These are phyloP conservation scores for Urocolius indicus DNA, from an alignment of 2,113 vertebrate genomes.

Conservation along the genomic window DNA sequence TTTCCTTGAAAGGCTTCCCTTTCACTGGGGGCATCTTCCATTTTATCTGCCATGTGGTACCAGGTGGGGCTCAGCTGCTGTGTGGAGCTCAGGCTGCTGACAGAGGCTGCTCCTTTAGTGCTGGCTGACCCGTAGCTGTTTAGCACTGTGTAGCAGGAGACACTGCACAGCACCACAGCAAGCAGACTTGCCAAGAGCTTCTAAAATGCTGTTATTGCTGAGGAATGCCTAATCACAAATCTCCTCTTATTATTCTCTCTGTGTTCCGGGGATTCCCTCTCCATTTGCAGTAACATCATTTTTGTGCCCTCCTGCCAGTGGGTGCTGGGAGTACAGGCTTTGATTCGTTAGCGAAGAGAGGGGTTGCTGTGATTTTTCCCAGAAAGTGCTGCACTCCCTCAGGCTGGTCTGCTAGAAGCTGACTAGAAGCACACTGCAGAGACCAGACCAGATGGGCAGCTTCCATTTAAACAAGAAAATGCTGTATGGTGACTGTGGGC, in stretches of 20 bases:
- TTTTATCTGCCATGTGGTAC: background rate
- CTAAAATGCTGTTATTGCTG: background rate
- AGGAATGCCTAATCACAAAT: background rate
- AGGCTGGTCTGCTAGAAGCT: slow-evolving; percentile 22
- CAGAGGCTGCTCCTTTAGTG: background rate
- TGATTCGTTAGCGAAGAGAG: background rate
- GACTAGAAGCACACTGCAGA: background rate
- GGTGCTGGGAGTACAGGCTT: background rate
- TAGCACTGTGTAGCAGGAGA: background rate
- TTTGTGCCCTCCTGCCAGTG: slow-evolving; percentile 8
- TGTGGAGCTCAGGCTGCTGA: background rate
- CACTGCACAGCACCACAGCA: rapidly evolving
- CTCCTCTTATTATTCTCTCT: background rate
- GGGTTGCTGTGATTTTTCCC: slow-evolving; percentile 1
- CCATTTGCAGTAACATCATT: background rate
- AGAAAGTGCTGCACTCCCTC: background rate
- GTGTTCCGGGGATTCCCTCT: background rate
- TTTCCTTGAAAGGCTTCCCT: background rate
- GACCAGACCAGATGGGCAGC: slow-evolving; percentile 15
- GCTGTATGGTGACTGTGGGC: background rate
- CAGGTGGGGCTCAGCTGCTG: background rate
- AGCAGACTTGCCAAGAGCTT: background rate
- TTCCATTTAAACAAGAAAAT: background rate
- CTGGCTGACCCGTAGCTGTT: background rate
- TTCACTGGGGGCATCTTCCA: background rate